phyloP scores from a whole-genome alignment of 1,140 invertebrate species.

The Drosophila neocordata region DNA sequence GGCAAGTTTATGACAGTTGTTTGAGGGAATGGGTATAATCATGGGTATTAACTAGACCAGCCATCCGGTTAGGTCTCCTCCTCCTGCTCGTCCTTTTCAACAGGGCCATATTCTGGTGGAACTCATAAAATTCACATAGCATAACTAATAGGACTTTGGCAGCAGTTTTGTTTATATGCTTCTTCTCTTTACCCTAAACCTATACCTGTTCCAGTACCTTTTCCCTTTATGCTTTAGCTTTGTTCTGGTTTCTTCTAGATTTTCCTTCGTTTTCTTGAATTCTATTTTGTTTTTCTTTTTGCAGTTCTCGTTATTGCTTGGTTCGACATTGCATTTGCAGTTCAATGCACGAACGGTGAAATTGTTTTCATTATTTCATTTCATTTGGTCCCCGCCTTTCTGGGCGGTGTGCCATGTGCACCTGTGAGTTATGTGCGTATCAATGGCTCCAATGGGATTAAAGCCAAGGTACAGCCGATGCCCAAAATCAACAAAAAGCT shows the following conservation, averaged over 20 bases:
- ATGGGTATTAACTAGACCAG: conserved; percentile 5
- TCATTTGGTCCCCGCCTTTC: conserved; percentile 50
- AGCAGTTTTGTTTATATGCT: conserved; percentile 48
- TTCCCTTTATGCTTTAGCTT: conserved; percentile 13
- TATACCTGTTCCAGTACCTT: neutral
- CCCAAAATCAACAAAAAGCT: conserved; percentile 24
- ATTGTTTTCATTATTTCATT: conserved; percentile 79
- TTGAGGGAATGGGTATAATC: neutral
- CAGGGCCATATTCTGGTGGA: conserved; percentile 1
- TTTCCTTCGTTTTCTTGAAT: too few species aligned
- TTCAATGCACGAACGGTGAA: conserved; percentile 71
- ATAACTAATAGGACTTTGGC: conserved; percentile 72
- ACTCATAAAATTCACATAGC: conserved; percentile 65
- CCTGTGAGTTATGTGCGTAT: conserved; percentile 66
- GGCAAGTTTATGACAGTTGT: conserved; percentile 38
- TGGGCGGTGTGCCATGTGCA: conserved; percentile 53
- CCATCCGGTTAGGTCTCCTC: neutral
- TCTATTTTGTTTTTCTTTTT: too few species aligned
- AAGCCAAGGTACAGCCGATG: conserved; percentile 22
- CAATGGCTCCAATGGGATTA: conserved; percentile 17
- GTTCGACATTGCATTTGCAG: conserved; percentile 50
- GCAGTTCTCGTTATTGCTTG: neutral
- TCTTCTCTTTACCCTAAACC: neutral
- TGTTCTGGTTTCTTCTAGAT: neutral
- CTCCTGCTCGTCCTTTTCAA: neutral